phyloP scores from a whole-genome alignment of 2,113 vertebrate species.

The Leptodactylus fuscus region DNA sequence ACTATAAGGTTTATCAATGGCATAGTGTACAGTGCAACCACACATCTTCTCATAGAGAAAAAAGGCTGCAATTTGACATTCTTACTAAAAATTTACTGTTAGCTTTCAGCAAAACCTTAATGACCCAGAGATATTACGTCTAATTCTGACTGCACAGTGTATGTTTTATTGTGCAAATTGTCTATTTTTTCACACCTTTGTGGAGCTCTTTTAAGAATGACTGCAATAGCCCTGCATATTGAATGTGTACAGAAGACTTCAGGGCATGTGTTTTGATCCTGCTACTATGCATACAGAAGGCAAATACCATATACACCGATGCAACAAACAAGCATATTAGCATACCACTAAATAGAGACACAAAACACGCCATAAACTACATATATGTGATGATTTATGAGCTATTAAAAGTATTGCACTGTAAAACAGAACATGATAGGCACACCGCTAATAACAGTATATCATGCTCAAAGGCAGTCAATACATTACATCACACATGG shows the following conservation, averaged over 20 bases:
- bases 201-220: background rate
- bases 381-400: background rate
- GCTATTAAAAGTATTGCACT: background rate
- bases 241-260: conserved; percentile 5
- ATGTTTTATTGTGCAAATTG: background rate
- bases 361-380: background rate
- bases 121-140: too few species aligned
- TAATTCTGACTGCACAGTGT: background rate
- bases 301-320: background rate
- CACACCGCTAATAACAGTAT: background rate
- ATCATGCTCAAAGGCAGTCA: conserved; percentile 17
- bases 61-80: background rate
- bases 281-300: background rate
- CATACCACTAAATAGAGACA: too few species aligned
- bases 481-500: conserved; percentile 28
- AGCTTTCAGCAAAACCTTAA: too few species aligned
- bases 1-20: conserved; percentile 20
- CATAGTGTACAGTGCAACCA: background rate
- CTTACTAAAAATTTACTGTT: background rate
- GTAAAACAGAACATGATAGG: background rate
- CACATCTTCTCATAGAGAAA: background rate
- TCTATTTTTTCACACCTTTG: background rate
- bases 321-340: background rate
- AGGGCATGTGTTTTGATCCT: background rate
- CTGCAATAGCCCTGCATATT: conserved; percentile 14